Base-by-base conservation (phyloP, 1,140 invertebrate species). In the Papilio glaucus region DNA sequence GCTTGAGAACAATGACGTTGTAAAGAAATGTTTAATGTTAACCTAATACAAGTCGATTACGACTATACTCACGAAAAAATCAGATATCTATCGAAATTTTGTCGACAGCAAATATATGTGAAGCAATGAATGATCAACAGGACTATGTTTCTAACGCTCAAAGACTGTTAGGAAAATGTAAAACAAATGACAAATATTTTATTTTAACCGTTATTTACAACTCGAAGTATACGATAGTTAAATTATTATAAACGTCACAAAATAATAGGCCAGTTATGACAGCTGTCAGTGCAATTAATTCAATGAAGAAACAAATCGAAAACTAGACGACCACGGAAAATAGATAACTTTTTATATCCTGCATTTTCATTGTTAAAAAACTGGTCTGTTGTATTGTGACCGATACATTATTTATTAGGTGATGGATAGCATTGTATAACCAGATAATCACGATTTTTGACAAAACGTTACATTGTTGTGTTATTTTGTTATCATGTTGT, bases 101-200 rank as follows among this genome's bases (percentile, higher is more conserved):
- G 18, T 15, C 13, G 45, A 18, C 41, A 21, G 49, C n/a, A 45
- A 49, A 18, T 13, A 49, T 49, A 24, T 68, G 65, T 68, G 41
- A 49, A n/a, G n/a, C n/a, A n/a, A n/a, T 68, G 41, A 49, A 49
- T 24, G 4, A 18, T n/a, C 13, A 26, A 29, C 29, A 68, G 21
- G 10, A 45, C 37, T 21, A 41, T 41, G 18, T 41, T 65, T 65
- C 62, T 65, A 39, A 65, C n/a, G 21, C 18, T 65, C 37, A 15
- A 65, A 65, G 62, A 68, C 41, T 65, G 37, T 65, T 65, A 33
- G 21, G 1, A 24, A 67, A 67, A 67, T 42, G 8, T 42, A 68
- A 24, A 68, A 49, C 13, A 9, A 7, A 26, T 26, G 41, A 67
- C 9, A 13, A 26, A 29, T 68, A 68, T 68, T 68, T 68, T 68